Evolutionary conservation across 2,797 vertebrate genomes (phyloP).

Genomic region (Sylvilagus floridanus): DNA sequence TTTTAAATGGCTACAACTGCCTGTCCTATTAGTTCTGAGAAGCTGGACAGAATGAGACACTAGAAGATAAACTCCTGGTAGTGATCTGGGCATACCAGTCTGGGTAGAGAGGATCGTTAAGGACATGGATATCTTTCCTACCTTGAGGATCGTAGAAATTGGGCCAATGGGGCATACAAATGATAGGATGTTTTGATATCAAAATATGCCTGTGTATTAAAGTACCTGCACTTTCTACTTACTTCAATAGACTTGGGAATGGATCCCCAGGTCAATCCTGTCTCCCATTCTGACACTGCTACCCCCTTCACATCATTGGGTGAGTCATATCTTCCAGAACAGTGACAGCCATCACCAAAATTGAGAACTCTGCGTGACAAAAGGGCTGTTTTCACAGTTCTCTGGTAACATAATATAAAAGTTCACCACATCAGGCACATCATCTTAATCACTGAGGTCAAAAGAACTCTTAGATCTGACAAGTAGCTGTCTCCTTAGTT

Average conservation of each 20-base stretch:
- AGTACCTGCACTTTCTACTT: slow-evolving; percentile 15
- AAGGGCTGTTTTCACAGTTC: slow-evolving; percentile 68
- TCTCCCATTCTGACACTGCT: slow-evolving; percentile 36
- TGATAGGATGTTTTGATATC: background rate
- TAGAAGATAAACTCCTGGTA: background rate
- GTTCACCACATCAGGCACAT: slow-evolving; percentile 74
- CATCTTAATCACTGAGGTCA: slow-evolving; percentile 75
- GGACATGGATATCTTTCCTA: background rate
- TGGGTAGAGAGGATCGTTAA: background rate
- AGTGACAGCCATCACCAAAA: slow-evolving; percentile 72
- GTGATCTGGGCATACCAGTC: background rate
- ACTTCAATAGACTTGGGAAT: slow-evolving; percentile 23
- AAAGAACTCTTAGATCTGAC: slow-evolving; percentile 71
- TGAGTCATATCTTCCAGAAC: slow-evolving; percentile 65
- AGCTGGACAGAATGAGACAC: background rate
- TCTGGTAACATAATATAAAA: slow-evolving; percentile 70
- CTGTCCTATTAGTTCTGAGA: background rate
- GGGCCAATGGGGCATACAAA: background rate
- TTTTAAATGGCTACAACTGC: background rate
- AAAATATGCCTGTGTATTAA: background rate
- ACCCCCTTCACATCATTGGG: background rate
- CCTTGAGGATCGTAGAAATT: slow-evolving; percentile 3
- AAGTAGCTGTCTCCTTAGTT: slow-evolving; percentile 66
- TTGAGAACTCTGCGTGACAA: slow-evolving; percentile 65
- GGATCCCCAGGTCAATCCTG: slow-evolving; percentile 4